Evolutionary conservation across 1,140 invertebrate species (phyloP), one percentile per base, ranked within the genome.

Genomic region (Drosophila pachea): DNA sequence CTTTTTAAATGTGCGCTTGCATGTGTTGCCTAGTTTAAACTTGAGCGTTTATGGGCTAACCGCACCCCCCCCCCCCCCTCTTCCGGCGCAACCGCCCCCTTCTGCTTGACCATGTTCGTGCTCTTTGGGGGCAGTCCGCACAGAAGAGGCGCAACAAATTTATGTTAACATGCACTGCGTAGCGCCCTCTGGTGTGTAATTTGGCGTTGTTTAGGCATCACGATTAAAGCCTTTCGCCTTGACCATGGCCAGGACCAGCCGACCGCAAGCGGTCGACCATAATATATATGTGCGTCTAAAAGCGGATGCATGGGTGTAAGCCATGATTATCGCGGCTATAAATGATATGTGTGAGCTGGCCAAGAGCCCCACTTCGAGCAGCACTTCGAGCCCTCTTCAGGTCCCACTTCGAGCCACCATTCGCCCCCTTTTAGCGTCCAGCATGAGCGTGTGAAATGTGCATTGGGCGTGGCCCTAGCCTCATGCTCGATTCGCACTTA

Each of bases 1-100:
- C 66, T 88, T 87, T 86, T 88, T 88, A 87, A 87, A 87, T 87
- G 86, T 81, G 86, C 73, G 86, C 86, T 87, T 87, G 75, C 86
- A 87, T 88, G 81, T 81, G 81, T 86, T 84, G 75, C 47, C 81
- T 74, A 74, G 62, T 74, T 74, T 74, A 55, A 72, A 75, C 65
- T 83, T 66, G 76, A 68, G 63, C 71, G 64, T 63, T 75, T 68
- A 64, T 66, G 55, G 58, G 49, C 31, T 54, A 22, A 22, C 22
- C 22, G 43, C 60, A 36, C 29, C 33, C 42, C 22, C 5, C 35
- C n/a, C 5, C 7, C 1, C 48, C 35, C 31, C 22, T 5, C 59
- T 12, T n/a, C 16, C 35, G 7, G 2, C 1, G 7, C 4, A 9
- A 0, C 5, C 7, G 31, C 12, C 11, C 9, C 11, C 49, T 9